These are phyloP conservation scores for Ursus arctos DNA, from an alignment of 2,113 vertebrate genomes.

Conservation along the genomic window DNA sequence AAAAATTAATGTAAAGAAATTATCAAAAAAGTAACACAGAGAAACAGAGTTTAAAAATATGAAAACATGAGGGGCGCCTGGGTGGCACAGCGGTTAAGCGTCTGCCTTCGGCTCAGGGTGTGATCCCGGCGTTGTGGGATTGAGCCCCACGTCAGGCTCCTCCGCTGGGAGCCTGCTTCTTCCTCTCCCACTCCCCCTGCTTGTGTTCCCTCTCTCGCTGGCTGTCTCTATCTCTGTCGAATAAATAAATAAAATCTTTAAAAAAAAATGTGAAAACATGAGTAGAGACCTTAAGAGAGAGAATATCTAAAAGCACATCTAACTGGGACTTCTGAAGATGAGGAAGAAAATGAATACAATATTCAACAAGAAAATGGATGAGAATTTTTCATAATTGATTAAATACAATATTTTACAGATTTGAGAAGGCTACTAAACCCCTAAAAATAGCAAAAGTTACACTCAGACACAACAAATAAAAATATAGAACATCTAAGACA, in stretches of 20 bases:
- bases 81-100: no score
- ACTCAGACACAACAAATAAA: background rate
- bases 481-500: background rate
- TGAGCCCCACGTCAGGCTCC: no score
- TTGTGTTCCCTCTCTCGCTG: no score
- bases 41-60: background rate
- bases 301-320: background rate
- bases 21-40: background rate
- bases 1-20: background rate
- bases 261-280: background rate
- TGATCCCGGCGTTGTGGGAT: no score
- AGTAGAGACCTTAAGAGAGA: background rate
- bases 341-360: background rate
- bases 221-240: no score
- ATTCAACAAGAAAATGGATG: background rate
- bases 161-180: no score
- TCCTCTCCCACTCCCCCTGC: no score
- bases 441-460: background rate
- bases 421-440: background rate
- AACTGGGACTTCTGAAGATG: background rate
- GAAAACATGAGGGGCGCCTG: background rate
- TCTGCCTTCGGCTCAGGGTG: no score
- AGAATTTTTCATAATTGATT: background rate
- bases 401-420: background rate
- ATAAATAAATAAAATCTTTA: no score